Conservation (phyloP, 2,888 invertebrate species). For the Rhodophaea formosa region DNA sequence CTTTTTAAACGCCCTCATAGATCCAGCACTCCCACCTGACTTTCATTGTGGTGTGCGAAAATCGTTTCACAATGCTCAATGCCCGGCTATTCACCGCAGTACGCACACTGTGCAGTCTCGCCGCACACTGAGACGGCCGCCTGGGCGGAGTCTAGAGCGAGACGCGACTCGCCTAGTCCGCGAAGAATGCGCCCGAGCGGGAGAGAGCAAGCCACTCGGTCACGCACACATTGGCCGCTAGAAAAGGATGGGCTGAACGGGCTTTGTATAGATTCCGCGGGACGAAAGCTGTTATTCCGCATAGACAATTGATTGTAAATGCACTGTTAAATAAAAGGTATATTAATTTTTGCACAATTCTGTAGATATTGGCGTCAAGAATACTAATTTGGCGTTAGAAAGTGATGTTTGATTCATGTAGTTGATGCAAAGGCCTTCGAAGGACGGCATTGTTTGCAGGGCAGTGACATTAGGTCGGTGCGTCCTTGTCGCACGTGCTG, state of each 20-base stretch:
- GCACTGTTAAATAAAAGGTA: slow-evolving; percentile 48
- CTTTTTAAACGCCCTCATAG: slow-evolving; percentile 80
- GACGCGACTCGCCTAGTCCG: slow-evolving; percentile 62
- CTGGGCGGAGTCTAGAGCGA: slow-evolving; percentile 77
- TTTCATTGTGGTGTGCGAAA: slow-evolving; percentile 72
- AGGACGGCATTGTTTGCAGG: slow-evolving; percentile 77
- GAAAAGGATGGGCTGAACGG: slow-evolving; percentile 73
- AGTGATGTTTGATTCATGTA: slow-evolving; percentile 49
- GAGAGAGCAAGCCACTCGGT: slow-evolving; percentile 51
- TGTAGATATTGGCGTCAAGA: slow-evolving; percentile 21
- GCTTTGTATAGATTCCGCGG: slow-evolving; percentile 78
- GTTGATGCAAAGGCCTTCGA: slow-evolving; percentile 42
- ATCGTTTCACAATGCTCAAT: slow-evolving; percentile 72
- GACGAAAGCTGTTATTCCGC: slow-evolving; percentile 71
- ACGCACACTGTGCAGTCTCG: slow-evolving; percentile 63
- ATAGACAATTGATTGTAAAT: slow-evolving; percentile 76
- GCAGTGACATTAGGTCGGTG: slow-evolving; percentile 79
- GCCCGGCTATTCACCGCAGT: slow-evolving; percentile 60
- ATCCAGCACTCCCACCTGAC: slow-evolving; percentile 73
- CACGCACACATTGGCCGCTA: slow-evolving; percentile 72
- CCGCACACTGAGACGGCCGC: slow-evolving; percentile 58
- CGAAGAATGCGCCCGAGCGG: slow-evolving; percentile 50
- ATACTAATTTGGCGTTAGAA: slow-evolving; percentile 28
- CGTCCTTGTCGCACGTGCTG: slow-evolving; percentile 75
- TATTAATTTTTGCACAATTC: slow-evolving; percentile 34